Evolutionary conservation across 2,113 vertebrate genomes (phyloP).

Genomic region (Haemorhous mexicanus): DNA sequence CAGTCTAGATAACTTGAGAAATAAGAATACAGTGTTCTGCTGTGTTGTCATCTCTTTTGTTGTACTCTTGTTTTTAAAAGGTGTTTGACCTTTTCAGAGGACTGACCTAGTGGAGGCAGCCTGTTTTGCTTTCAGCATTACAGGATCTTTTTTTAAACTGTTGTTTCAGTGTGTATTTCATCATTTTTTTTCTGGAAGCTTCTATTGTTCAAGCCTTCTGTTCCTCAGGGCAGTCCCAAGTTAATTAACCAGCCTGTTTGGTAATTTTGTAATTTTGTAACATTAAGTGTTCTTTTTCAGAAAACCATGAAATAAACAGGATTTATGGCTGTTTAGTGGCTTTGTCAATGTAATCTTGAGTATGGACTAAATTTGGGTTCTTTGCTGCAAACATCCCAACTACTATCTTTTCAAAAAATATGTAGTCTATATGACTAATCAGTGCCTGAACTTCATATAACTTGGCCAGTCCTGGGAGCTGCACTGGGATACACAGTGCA

Average conservation of each 20-base stretch:
- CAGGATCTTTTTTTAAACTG: background rate
- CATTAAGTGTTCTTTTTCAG: background rate
- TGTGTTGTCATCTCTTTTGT: background rate
- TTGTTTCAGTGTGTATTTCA: background rate
- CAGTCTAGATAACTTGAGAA: background rate
- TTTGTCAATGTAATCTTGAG: background rate
- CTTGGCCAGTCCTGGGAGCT: background rate
- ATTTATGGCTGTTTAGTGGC: background rate
- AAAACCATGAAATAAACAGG: background rate
- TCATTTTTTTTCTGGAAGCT: background rate
- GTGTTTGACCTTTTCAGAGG: background rate
- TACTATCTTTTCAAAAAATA: background rate
- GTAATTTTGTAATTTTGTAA: background rate
- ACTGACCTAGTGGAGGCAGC: background rate
- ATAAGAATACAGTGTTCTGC: background rate
- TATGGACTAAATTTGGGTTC: background rate
- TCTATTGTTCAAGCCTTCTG: background rate
- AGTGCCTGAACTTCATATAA: background rate
- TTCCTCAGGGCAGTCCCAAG: background rate
- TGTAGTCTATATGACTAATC: background rate
- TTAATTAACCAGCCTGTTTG: background rate
- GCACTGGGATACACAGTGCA: background rate
- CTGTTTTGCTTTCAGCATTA: background rate
- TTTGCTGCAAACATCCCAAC: background rate
- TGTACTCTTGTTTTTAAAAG: background rate